Percentiles rank a stretch among this genome's conserved stretches.
Evolutionary conservation across 2,888 invertebrate species (phyloP).

Genomic region (Buathra laborator): DNA sequence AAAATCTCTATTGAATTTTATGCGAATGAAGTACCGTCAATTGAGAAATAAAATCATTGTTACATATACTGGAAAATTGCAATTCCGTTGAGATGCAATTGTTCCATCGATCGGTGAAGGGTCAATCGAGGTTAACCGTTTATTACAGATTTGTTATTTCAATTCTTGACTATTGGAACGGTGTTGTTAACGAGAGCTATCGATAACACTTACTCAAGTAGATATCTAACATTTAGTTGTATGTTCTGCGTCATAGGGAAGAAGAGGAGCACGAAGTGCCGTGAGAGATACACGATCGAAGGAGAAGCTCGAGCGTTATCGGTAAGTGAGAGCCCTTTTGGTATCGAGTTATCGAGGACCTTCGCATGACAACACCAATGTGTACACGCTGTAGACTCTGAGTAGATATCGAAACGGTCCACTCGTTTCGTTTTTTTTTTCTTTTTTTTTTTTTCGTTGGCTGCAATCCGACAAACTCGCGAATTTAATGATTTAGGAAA

Average conservation of each 20-base stretch:
- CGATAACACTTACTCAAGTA: slow-evolving; percentile 29
- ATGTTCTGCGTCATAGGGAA: slow-evolving; percentile 21
- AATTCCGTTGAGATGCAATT: too few species aligned
- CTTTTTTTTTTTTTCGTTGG: too few species aligned
- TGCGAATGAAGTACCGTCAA: too few species aligned
- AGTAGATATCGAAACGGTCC: slow-evolving; percentile 25
- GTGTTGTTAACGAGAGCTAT: slow-evolving; percentile 19
- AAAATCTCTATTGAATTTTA: too few species aligned
- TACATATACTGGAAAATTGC: too few species aligned
- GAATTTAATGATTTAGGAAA: too few species aligned
- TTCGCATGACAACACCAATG: slow-evolving; percentile 33
- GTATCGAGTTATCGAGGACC: slow-evolving; percentile 57
- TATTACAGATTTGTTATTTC: background rate
- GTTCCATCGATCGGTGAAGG: too few species aligned
- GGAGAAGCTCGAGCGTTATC: slow-evolving; percentile 34
- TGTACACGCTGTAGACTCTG: slow-evolving; percentile 24
- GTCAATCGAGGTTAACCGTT: background rate
- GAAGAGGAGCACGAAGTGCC: slow-evolving; percentile 16
- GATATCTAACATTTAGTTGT: slow-evolving; percentile 23
- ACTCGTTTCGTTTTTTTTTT: slow-evolving; percentile 32
- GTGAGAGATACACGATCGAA: slow-evolving; percentile 17
- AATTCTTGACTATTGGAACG: background rate
- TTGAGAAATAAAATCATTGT: too few species aligned
- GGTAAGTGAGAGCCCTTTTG: slow-evolving; percentile 59
- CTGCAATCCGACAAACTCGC: too few species aligned